Evolutionary conservation across 2,797 vertebrate species (phyloP).

Genomic region (Myotis findleyi): DNA sequence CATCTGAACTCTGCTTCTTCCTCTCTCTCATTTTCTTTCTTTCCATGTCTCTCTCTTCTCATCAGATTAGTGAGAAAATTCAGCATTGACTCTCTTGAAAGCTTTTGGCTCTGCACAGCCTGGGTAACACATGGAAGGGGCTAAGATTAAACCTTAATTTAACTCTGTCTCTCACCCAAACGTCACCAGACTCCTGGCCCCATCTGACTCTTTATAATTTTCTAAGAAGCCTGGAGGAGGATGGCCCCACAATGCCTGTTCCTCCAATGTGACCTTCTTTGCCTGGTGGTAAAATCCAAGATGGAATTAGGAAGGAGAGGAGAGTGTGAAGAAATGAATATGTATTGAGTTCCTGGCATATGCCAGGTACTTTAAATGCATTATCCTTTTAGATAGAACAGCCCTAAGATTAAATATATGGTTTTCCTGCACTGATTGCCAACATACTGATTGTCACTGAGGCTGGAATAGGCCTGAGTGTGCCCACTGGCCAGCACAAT

Average conservation of each 20-base stretch:
- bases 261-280: slow-evolving; percentile 51
- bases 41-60: slow-evolving; percentile 82
- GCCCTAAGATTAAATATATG: not conserved
- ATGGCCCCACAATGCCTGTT: not conserved
- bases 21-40: slow-evolving; percentile 30
- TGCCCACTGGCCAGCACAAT: too few relatives aligned
- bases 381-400: slow-evolving; percentile 49
- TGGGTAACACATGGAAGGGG: slow-evolving; percentile 85
- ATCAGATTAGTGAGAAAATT: slow-evolving; percentile 86
- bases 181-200: slow-evolving; percentile 73
- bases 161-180: slow-evolving; percentile 80
- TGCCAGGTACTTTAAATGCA: slow-evolving; percentile 64
- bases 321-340: slow-evolving; percentile 75
- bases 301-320: slow-evolving; percentile 54
- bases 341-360: slow-evolving; percentile 68
- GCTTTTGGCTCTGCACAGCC: slow-evolving; percentile 76
- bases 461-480: not conserved
- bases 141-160: slow-evolving; percentile 83
- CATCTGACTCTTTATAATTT: slow-evolving; percentile 75
- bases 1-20: slow-evolving; percentile 85
- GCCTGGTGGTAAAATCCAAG: slow-evolving; percentile 74
- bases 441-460: fast-evolving
- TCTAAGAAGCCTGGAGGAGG: slow-evolving; percentile 55
- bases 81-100: slow-evolving; percentile 76
- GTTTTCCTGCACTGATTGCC: not conserved